Percentiles rank a stretch among this genome's conserved stretches.
phyloP scores from a whole-genome alignment of 2,113 vertebrate genomes.

The Mellivora capensis region DNA sequence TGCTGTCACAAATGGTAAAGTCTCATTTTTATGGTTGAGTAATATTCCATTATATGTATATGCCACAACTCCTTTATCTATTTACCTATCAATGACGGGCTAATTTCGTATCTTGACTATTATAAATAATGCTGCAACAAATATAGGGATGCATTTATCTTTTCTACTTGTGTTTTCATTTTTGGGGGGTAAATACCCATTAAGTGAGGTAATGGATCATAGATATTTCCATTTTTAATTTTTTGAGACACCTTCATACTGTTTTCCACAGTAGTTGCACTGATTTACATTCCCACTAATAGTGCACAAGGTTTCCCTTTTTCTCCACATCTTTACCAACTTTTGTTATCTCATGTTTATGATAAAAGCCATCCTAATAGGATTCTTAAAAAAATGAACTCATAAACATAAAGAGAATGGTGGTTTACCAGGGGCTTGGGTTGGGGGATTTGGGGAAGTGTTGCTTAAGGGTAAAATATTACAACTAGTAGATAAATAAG shows the following conservation, averaged over 20 bases:
- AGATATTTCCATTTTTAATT: background rate
- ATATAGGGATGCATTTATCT: background rate
- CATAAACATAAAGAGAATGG: background rate
- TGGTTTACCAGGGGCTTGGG: background rate
- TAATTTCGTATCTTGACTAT: background rate
- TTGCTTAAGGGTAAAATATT: background rate
- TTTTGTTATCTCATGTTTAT: background rate
- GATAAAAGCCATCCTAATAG: background rate
- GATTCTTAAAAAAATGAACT: background rate
- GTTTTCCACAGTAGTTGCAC: background rate
- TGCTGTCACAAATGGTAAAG: background rate
- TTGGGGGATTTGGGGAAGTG: background rate
- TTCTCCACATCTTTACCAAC: background rate
- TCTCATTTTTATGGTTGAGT: background rate
- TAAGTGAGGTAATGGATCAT: background rate
- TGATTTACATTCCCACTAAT: background rate
- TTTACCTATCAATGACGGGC: background rate
- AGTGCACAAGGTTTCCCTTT: background rate
- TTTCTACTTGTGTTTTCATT: background rate
- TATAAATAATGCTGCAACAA: background rate
- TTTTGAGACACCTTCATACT: background rate
- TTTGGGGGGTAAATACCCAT: background rate
- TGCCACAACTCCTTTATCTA: background rate
- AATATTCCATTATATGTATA: background rate
- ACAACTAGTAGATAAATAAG: background rate